Evolutionary conservation across 1,140 invertebrate species (phyloP).

Genomic region (Pseudomyrmex dendroicus): DNA sequence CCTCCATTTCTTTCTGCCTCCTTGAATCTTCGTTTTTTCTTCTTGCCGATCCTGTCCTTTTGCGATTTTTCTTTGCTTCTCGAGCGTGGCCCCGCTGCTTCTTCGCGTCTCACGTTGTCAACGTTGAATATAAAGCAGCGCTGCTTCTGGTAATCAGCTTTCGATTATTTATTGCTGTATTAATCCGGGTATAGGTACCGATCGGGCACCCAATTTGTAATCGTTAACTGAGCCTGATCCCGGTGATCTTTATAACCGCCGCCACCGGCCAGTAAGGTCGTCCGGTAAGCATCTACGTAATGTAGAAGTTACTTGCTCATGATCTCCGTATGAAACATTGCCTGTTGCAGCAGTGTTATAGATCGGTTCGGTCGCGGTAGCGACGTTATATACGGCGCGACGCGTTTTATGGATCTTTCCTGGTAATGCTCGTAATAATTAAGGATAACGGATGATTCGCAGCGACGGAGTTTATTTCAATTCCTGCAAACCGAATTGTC

Average conservation of each 20-base stretch:
- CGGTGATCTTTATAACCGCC: conserved; percentile 47
- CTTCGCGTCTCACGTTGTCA: conserved; percentile 53
- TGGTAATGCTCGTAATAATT: conserved; percentile 54
- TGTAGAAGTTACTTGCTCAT: conserved; percentile 63
- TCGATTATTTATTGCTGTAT: conserved; percentile 84
- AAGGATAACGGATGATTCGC: conserved; percentile 48
- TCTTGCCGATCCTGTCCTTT: conserved; percentile 43
- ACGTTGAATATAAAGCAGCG: conserved; percentile 59
- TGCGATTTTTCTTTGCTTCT: conserved; percentile 64
- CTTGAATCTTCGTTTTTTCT: neutral
- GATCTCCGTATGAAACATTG: conserved; percentile 61
- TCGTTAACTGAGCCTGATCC: conserved; percentile 80
- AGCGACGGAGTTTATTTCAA: conserved; percentile 34
- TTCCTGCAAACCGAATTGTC: conserved; percentile 49
- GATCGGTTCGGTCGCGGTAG: conserved; percentile 53
- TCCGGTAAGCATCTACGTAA: conserved; percentile 54
- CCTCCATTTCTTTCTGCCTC: neutral
- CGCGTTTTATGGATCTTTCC: conserved; percentile 45
- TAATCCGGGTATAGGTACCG: conserved; percentile 81
- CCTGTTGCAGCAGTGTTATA: conserved; percentile 49
- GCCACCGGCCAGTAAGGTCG: conserved; percentile 51
- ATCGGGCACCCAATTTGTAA: conserved; percentile 83
- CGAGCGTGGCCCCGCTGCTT: conserved; percentile 28
- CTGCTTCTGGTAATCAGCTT: conserved; percentile 81
- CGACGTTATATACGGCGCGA: conserved; percentile 54